phyloP scores from a whole-genome alignment of 2,888 invertebrate genomes.

The Drosophila ezoana region DNA sequence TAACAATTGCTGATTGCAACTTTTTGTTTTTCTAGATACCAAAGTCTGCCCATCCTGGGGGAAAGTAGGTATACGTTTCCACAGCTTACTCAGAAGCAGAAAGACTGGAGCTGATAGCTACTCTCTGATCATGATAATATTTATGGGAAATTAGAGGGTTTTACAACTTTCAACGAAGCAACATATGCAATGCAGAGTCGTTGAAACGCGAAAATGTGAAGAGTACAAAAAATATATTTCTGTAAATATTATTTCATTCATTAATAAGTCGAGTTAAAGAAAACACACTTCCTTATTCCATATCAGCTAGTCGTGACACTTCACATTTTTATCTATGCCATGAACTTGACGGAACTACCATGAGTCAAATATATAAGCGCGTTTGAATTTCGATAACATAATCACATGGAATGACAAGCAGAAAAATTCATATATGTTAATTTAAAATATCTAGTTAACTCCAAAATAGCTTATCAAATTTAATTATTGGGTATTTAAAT shows the following conservation, averaged over 20 bases:
- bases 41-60: too few species aligned
- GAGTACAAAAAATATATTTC: too few species aligned
- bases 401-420: neutral
- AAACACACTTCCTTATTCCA: neutral
- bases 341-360: slow-evolving; percentile 2
- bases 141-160: too few species aligned
- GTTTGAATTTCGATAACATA: neutral
- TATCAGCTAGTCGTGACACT: neutral
- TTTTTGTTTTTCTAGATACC: too few species aligned
- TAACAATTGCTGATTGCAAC: too few species aligned
- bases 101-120: too few species aligned
- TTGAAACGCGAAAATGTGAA: too few species aligned
- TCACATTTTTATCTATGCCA: neutral
- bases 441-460: slow-evolving; percentile 14
- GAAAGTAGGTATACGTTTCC: too few species aligned
- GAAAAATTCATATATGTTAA: slow-evolving; percentile 1
- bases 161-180: too few species aligned
- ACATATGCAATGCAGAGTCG: too few species aligned
- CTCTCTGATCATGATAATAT: too few species aligned
- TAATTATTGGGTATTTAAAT: neutral
- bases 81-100: too few species aligned
- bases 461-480: slow-evolving; percentile 11
- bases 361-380: neutral
- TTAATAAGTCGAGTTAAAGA: neutral
- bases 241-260: neutral